These are phyloP conservation scores for Xyrauchen texanus DNA, from an alignment of 2,113 vertebrate genomes.

Conservation along the genomic window DNA sequence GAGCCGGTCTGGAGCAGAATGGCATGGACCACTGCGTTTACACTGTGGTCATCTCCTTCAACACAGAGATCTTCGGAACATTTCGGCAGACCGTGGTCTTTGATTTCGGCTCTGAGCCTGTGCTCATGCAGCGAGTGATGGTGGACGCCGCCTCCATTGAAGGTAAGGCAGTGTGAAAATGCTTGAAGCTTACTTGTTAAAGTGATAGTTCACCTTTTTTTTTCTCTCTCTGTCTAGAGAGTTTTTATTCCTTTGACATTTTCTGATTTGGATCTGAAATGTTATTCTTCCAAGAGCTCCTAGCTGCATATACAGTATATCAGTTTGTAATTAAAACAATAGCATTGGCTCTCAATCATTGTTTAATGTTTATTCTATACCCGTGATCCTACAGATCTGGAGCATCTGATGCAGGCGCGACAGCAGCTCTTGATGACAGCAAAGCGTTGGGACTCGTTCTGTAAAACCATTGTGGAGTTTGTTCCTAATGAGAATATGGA, in stretches of 20 bases:
- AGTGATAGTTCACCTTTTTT: too few relatives aligned
- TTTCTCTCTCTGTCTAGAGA: too few relatives aligned
- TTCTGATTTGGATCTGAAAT: too few relatives aligned
- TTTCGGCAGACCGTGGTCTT: slow-evolving; percentile 98
- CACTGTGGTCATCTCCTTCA: slow-evolving; percentile 92
- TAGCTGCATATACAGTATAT: too few relatives aligned
- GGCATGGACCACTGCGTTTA: slow-evolving; percentile 95
- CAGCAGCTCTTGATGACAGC: slow-evolving; percentile 93
- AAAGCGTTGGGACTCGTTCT: slow-evolving; percentile 95
- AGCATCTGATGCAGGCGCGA: slow-evolving; percentile 92
- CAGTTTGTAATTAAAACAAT: not conserved
- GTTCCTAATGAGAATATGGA: slow-evolving; percentile 94
- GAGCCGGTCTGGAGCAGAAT: slow-evolving; percentile 83
- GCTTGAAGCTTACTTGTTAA: not conserved
- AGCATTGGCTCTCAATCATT: not conserved
- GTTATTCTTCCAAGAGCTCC: too few relatives aligned
- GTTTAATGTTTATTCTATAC: not conserved
- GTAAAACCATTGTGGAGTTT: slow-evolving; percentile 95
- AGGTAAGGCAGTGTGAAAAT: slow-evolving; percentile 74
- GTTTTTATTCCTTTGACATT: too few relatives aligned
- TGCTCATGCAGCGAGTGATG: slow-evolving; percentile 98
- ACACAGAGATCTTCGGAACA: slow-evolving; percentile 97
- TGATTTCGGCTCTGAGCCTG: slow-evolving; percentile 96
- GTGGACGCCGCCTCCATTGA: slow-evolving; percentile 98
- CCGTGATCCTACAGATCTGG: slow-evolving; percentile 80